Base-by-base conservation (phyloP, 2,888 invertebrate species). In the Malthinus seriepunctatus region DNA sequence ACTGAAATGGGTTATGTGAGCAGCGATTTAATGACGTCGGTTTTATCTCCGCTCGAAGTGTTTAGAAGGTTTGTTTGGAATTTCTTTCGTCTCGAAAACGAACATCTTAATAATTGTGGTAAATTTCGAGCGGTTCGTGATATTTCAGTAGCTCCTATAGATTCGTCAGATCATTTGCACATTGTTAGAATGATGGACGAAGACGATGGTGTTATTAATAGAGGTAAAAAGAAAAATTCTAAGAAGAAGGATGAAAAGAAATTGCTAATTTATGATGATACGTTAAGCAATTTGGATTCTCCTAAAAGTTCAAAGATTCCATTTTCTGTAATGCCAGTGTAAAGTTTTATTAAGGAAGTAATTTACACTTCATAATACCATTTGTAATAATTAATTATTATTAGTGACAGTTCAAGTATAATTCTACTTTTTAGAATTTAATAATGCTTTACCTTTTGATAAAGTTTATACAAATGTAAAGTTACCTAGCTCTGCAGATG, bases 41-140 rank as follows among this genome's bases (percentile, higher is more conserved):
- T 89, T 61, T 71, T 88, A 33, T 82, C 88, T 53, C 86, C 87
- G 0, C 74, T 89, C 35, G 89, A 89, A 79, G 88, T 89, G 1
- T 87, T 88, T 74, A 78, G 85, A 45, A 67, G 78, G 35, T 94
- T 93, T 76, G 86, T 94, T 9, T 93, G 93, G 93, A 93, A 93
- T 76, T 93, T 90, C 74, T 92, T 93, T 80, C 91, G 93, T 1
- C 78, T 93, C 67, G 93, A 93, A 79, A 93, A 94, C 78, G 93
- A 93, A 74, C 93, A 94, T 76, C 79, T 94, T 59, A 93, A 94
- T 78, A 93, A 93, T 78, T 93, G 93, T 77, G 93, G 93, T 80
- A 87, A 88, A 79, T 94, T 94, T 81, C 83, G 93, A 75, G 93
- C 93, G 7, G 93, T 94, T 0, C 80, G 93, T 46, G 93, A 93